These are phyloP conservation scores for Brotogeris chrysoptera DNA, from an alignment of 2,797 vertebrate genomes.

Conservation along the genomic window DNA sequence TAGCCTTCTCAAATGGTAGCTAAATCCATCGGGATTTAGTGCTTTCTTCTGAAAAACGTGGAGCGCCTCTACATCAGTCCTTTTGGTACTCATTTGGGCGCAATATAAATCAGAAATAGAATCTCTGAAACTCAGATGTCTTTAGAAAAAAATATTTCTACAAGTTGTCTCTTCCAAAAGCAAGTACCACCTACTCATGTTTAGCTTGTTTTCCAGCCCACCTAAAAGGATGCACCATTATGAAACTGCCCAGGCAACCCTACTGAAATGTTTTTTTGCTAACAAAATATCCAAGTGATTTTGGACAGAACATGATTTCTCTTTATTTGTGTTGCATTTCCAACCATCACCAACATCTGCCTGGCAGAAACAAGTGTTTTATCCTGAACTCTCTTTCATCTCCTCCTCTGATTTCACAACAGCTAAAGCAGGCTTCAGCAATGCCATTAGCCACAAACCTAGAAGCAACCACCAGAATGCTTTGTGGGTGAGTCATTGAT, in stretches of 20 bases:
- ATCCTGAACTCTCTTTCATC: neutral
- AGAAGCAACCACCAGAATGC: neutral
- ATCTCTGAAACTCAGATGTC: neutral
- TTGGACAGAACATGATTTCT: neutral
- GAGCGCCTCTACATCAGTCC: neutral
- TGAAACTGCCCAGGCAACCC: neutral
- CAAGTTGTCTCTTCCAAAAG: neutral
- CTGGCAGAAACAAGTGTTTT: slow-evolving; percentile 1
- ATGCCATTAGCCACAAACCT: neutral
- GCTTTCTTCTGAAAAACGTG: neutral
- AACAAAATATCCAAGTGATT: neutral
- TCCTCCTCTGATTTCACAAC: neutral
- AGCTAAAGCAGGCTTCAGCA: neutral
- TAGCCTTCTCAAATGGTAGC: neutral
- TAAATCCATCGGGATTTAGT: neutral
- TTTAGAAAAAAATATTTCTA: neutral
- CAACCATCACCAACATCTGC: neutral
- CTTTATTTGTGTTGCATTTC: neutral
- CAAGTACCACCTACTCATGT: neutral
- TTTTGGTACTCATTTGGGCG: neutral
- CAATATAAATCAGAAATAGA: neutral
- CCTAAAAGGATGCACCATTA: neutral
- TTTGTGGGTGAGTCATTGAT: neutral
- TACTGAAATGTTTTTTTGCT: neutral
- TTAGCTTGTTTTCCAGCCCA: neutral